phyloP scores from a whole-genome alignment of 2,888 invertebrate species.

The Fragum sueziense region DNA sequence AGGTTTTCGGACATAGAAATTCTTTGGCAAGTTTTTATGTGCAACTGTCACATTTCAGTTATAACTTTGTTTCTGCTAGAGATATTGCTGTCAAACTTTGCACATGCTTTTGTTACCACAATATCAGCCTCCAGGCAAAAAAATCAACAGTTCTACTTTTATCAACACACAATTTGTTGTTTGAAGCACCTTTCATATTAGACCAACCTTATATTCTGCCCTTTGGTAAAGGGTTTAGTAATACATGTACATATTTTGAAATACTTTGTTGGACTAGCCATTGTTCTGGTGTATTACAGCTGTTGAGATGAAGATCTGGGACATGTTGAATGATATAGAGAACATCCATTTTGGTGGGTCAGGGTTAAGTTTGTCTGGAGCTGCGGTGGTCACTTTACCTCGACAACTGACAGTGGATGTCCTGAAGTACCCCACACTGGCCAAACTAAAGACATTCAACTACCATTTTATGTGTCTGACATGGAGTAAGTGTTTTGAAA shows the following conservation, averaged over 20 bases:
- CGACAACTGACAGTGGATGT: slow-evolving; percentile 16
- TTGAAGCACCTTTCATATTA: neutral
- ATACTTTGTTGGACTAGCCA: too few relatives aligned
- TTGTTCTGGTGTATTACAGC: slow-evolving; percentile 57
- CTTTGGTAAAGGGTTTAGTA: too few relatives aligned
- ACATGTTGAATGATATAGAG: slow-evolving; percentile 56
- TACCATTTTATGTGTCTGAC: slow-evolving; percentile 54
- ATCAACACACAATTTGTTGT: too few relatives aligned
- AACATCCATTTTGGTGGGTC: slow-evolving; percentile 54
- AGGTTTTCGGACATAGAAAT: too few relatives aligned
- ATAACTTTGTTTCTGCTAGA: too few relatives aligned
- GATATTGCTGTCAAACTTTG: too few relatives aligned
- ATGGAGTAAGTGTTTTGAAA: slow-evolving; percentile 45
- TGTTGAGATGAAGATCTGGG: slow-evolving; percentile 57
- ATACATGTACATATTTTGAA: too few relatives aligned
- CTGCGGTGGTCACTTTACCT: slow-evolving; percentile 43
- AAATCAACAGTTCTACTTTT: too few relatives aligned
- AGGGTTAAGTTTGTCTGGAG: slow-evolving; percentile 47
- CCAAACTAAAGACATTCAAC: slow-evolving; percentile 18
- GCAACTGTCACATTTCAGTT: too few relatives aligned
- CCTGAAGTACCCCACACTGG: slow-evolving; percentile 42
- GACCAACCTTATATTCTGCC: neutral
- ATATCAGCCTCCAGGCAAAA: too few relatives aligned
- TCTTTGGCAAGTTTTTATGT: too few relatives aligned
- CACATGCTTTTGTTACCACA: too few relatives aligned